Evolutionary conservation across 1,140 invertebrate genomes (phyloP).

Genomic region (Drosophila funebris): DNA sequence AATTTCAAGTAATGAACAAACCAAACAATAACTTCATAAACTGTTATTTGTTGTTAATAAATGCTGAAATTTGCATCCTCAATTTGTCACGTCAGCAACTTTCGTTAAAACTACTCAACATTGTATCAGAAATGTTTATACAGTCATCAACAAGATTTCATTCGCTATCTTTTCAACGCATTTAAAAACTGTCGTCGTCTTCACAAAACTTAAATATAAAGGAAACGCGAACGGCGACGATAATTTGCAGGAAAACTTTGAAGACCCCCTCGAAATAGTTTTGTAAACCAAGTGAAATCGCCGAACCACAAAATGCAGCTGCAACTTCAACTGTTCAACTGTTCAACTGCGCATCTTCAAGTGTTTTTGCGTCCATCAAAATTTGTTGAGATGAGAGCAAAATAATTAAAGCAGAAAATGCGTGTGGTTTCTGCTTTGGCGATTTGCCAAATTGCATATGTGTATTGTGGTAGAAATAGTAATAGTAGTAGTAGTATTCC

Average conservation of each 20-base stretch:
- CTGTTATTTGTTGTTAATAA: not conserved
- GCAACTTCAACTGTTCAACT: too few species aligned
- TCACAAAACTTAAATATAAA: constrained; percentile 1
- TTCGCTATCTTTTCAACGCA: constrained; percentile 47
- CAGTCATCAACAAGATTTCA: constrained; percentile 56
- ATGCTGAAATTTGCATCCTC: constrained; percentile 21
- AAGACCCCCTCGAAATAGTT: constrained; percentile 35
- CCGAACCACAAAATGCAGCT: constrained; percentile 52
- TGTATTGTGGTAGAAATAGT: not conserved
- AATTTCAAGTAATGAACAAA: not conserved
- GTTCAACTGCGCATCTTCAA: constrained; percentile 26
- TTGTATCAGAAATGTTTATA: constrained; percentile 57
- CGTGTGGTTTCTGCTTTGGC: constrained; percentile 14
- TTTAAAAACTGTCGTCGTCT: constrained; percentile 12
- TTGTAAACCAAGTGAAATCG: constrained; percentile 35
- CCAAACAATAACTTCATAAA: not conserved
- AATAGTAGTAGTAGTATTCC: not conserved
- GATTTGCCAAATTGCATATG: constrained; percentile 3
- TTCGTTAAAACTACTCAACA: constrained; percentile 21
- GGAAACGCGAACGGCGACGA: constrained; percentile 15
- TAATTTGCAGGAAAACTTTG: constrained; percentile 52
- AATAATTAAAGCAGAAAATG: constrained; percentile 48
- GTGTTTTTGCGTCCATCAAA: constrained; percentile 33
- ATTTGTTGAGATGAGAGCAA: constrained; percentile 42
- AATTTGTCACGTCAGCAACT: constrained; percentile 34